Evolutionary conservation across 2,797 vertebrate genomes (phyloP).

Genomic region (Squalus acanthias): DNA sequence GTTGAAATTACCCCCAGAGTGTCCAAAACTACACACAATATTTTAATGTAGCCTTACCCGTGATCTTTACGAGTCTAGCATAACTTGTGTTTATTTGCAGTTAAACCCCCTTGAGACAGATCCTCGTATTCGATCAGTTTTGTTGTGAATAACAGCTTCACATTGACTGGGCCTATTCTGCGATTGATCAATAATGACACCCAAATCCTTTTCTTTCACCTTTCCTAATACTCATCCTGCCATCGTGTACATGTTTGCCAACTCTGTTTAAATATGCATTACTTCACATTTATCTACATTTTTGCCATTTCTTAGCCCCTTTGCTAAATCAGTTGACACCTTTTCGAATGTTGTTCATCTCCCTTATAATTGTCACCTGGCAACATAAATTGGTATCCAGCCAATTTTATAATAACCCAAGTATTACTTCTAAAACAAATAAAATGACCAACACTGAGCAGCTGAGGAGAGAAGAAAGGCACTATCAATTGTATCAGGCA

Average conservation of each 20-base stretch:
- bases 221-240: background rate
- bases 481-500: background rate
- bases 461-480: background rate
- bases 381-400: background rate
- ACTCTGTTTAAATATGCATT: background rate
- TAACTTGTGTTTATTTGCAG: background rate
- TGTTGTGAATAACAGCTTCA: background rate
- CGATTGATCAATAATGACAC: background rate
- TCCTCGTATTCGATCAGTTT: background rate
- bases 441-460: background rate
- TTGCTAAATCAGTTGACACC: background rate
- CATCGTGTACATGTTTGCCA: background rate
- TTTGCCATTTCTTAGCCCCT: background rate
- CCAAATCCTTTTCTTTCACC: background rate
- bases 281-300: background rate
- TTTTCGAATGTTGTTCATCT: background rate
- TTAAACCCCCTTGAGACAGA: background rate
- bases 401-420: background rate
- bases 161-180: background rate
- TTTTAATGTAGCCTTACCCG: background rate
- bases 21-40: background rate
- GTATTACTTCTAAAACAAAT: background rate
- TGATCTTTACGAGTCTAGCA: background rate
- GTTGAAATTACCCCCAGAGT: background rate
- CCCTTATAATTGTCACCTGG: background rate